Conservation (phyloP, 2,797 vertebrate genomes). For the Botia almorhae region DNA sequence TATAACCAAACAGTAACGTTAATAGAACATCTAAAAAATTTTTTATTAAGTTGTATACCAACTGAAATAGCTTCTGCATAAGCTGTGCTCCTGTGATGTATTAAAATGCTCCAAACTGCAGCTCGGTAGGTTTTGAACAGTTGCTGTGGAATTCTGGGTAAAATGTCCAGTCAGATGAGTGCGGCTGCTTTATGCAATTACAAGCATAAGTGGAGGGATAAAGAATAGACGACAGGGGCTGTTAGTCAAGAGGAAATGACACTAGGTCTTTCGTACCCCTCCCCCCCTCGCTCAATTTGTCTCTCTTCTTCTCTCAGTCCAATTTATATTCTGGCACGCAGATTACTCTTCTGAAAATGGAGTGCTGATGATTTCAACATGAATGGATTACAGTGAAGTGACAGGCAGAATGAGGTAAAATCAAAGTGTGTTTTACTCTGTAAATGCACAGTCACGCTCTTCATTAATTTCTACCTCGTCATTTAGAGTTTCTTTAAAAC, state of each 20-base stretch:
- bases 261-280: slow-evolving; percentile 26
- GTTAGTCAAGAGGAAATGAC: slow-evolving; percentile 50
- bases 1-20: too few relatives aligned
- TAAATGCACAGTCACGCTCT: not conserved
- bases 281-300: not conserved
- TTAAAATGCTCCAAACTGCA: not conserved
- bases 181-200: slow-evolving; percentile 48
- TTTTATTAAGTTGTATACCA: too few relatives aligned
- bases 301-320: slow-evolving; percentile 27
- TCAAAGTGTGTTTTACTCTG: slow-evolving; percentile 1
- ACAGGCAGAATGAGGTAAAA: slow-evolving; percentile 22
- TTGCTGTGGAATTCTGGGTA: slow-evolving; percentile 36
- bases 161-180: slow-evolving; percentile 48
- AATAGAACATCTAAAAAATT: too few relatives aligned
- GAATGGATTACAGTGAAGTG: slow-evolving; percentile 15
- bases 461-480: not conserved
- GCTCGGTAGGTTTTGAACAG: not conserved
- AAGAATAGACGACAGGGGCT: slow-evolving; percentile 34
- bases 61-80: not conserved
- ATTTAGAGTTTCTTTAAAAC: slow-evolving; percentile 19
- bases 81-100: not conserved
- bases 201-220: slow-evolving; percentile 50
- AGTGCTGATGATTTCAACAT: slow-evolving; percentile 32
- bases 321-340: slow-evolving; percentile 39
- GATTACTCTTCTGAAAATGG: slow-evolving; percentile 43